Conservation (phyloP, 2,113 vertebrate species). For the Budorcas taxicolor region DNA sequence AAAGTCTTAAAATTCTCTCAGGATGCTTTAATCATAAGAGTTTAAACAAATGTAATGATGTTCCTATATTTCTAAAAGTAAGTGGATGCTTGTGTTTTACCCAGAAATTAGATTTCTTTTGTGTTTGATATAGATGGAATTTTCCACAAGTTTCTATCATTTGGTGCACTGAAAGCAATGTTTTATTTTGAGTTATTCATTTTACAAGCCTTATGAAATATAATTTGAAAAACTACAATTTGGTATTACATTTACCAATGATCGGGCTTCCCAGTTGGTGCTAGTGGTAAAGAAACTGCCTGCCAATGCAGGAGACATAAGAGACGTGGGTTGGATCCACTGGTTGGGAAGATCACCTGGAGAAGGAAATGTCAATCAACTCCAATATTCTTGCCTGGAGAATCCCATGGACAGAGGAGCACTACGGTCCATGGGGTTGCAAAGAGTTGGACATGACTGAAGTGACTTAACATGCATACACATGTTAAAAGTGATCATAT, state of each 20-base stretch:
- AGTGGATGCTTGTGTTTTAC: neutral
- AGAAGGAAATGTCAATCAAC: neutral
- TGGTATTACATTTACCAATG: neutral
- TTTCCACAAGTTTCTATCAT: neutral
- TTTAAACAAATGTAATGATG: neutral
- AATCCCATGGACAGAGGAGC: neutral
- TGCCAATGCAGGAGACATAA: neutral
- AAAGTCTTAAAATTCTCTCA: neutral
- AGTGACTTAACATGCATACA: neutral
- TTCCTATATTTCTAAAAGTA: neutral
- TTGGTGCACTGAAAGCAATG: neutral
- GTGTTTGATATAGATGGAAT: neutral
- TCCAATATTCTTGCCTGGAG: neutral
- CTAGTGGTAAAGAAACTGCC: neutral
- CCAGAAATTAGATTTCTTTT: neutral
- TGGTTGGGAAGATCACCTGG: neutral
- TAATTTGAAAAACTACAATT: neutral
- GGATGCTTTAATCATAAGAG: neutral
- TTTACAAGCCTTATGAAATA: neutral
- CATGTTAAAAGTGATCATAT: neutral
- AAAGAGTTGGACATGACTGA: neutral
- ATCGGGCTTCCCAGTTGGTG: neutral
- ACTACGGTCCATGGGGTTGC: neutral
- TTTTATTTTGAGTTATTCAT: slow-evolving; percentile 1
- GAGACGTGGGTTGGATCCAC: neutral